Conservation (phyloP, 2,113 vertebrate species). For the Ahaetulla prasina region DNA sequence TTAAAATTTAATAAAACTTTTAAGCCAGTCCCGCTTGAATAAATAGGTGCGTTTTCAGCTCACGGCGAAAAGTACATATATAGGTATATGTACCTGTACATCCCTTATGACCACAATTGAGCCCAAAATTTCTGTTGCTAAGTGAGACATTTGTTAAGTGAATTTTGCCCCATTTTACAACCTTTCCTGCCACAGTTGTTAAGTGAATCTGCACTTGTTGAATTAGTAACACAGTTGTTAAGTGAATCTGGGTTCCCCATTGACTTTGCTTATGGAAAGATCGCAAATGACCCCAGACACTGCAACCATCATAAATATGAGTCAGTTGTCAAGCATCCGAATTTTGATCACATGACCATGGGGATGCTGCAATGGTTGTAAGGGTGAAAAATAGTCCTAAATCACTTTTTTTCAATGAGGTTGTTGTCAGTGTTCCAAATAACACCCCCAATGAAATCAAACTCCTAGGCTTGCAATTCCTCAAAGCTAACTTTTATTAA, state of each 20-base stretch:
- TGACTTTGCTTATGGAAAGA: background rate
- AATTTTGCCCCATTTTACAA: no score
- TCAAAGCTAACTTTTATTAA: no score
- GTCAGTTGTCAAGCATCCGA: background rate
- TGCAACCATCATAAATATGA: background rate
- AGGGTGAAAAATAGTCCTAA: background rate
- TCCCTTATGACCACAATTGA: background rate
- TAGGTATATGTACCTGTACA: background rate
- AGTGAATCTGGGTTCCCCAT: background rate
- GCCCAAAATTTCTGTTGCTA: background rate
- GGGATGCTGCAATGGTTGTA: background rate
- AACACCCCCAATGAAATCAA: no score
- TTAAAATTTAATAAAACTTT: no score
- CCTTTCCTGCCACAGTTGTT: no score
- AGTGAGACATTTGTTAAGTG: background rate
- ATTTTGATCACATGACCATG: background rate
- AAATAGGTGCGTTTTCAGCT: no score
- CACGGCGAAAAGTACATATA: no score
- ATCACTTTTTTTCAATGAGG: background rate
- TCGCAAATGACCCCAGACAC: fast-evolving
- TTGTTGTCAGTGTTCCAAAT: no score
- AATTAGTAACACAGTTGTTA: background rate
- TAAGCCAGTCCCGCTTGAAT: no score
- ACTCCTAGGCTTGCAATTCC: no score
- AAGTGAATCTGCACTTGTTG: background rate